Percentiles rank a stretch among this genome's conserved stretches.
Evolutionary conservation across 2,888 invertebrate species (phyloP).

Genomic region (Balanococcus diminutus): DNA sequence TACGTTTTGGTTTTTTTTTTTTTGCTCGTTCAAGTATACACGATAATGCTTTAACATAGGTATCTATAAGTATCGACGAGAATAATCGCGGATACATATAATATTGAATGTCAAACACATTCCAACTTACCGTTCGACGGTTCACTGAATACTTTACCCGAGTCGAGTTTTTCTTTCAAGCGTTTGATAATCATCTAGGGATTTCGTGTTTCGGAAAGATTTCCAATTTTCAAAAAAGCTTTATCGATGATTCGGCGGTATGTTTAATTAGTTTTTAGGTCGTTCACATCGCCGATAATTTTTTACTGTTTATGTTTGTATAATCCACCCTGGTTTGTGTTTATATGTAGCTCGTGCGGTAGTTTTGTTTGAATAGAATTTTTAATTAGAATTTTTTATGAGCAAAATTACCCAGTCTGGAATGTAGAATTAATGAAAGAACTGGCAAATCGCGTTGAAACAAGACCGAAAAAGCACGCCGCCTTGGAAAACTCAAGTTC

Average conservation of each 20-base stretch:
- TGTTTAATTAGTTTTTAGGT: constrained; percentile 34
- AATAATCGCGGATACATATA: not conserved
- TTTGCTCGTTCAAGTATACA: not conserved
- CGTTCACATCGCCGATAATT: not conserved
- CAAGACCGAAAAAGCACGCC: not conserved
- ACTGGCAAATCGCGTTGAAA: not conserved
- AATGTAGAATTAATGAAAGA: not conserved
- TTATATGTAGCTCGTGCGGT: not conserved
- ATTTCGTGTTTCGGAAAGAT: constrained; percentile 7
- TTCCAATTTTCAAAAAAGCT: constrained; percentile 5
- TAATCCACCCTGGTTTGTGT: not conserved
- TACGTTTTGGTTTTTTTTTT: not conserved
- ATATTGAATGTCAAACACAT: constrained; percentile 14
- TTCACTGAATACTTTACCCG: not conserved
- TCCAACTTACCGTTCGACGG: not conserved
- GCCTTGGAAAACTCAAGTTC: not conserved
- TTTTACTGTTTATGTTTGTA: not conserved
- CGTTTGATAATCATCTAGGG: constrained; percentile 17
- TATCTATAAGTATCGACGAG: not conserved
- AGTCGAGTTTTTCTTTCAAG: not conserved
- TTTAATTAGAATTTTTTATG: constrained; percentile 2
- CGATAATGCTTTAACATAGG: not conserved
- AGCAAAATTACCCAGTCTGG: not conserved
- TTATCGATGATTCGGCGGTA: constrained; percentile 21
- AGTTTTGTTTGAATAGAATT: not conserved